Evolutionary conservation across 2,888 invertebrate genomes (phyloP), one percentile per base, ranked within the genome.

Genomic region (Philereme vetulata): DNA sequence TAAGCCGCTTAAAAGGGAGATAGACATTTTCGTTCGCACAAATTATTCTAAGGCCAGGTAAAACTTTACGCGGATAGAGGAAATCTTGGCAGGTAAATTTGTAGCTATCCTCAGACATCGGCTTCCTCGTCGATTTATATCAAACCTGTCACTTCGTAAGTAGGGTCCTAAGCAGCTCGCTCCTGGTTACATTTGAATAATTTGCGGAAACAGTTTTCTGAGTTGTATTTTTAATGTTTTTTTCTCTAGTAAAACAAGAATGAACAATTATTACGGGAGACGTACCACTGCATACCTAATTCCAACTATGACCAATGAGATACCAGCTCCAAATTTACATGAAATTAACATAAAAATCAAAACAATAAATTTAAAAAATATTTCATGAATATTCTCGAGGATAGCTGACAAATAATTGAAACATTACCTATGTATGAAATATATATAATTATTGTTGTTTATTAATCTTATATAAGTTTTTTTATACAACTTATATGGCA

Each of bases 101-200:
- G 49, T 53, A 55, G 51, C 46, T 46, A 33, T 60, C 56, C 48
- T 48, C 51, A 48, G 60, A 48, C 49, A 53, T 59, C 54, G 48
- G 59, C 46, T 54, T 60, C 50, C 48, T 38, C 46, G 35, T 46
- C 54, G 54, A 60, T 60, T 54, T 62, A 62, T 59, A 62, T 58
- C 51, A 55, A 62, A 55, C 62, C 58, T 55, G 58, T 59, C 56
- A 54, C 45, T 64, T 43, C 42, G 32, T 52, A 54, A 60, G 63
- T 54, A 64, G 63, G 63, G 63, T 56, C 44, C 59, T 42, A 56
- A 60, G 56, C 53, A 44, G 47, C 47, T 36, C 42, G 43, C 36
- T 33, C 34, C 54, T 51, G 60, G 60, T 62, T 66, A 65, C 54
- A 67, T 69, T 69, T 67, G 62, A 69, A 69, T 69, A 67, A 67